Evolutionary conservation across 92 coral and sea anemone species (phyloP).

Genomic region (Chrysogorgia sp.): DNA sequence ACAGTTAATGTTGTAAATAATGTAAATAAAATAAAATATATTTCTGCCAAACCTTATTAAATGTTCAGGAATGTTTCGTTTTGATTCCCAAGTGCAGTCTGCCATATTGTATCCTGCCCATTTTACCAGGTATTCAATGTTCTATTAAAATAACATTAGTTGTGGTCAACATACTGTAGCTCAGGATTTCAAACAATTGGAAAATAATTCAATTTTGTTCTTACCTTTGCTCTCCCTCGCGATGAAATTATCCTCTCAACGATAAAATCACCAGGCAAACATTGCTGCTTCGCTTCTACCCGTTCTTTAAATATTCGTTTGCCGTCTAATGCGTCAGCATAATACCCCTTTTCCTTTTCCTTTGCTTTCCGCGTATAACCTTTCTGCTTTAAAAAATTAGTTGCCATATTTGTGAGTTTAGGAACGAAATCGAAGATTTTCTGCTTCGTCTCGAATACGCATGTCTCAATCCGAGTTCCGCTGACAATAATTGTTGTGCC

Average conservation of each 20-base stretch:
- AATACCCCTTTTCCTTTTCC: background rate
- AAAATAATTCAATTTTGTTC: background rate
- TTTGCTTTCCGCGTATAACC: background rate
- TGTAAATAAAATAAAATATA: background rate
- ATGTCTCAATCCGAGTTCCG: conserved; percentile 5
- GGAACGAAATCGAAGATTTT: too few relatives aligned
- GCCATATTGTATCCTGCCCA: conserved; percentile 3
- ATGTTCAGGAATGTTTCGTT: conserved; percentile 19
- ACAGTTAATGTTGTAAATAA: background rate
- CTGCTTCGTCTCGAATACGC: background rate
- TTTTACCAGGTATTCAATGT: conserved; percentile 24
- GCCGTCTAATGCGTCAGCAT: background rate
- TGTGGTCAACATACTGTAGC: background rate
- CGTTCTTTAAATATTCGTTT: conserved; percentile 2
- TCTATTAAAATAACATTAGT: background rate
- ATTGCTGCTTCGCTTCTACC: background rate
- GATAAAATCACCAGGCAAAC: conserved; percentile 17
- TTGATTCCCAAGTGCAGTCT: conserved; percentile 8
- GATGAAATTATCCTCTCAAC: conserved; percentile 26
- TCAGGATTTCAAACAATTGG: background rate
- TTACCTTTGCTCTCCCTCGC: conserved; percentile 11
- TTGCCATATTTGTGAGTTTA: background rate
- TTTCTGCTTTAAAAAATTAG: background rate
- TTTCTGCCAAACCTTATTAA: conserved; percentile 6
- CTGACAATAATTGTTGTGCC: conserved; percentile 13